Evolutionary conservation across 2,113 vertebrate species (phyloP), one percentile per base, ranked within the genome.

Genomic region (Galeopterus variegatus): DNA sequence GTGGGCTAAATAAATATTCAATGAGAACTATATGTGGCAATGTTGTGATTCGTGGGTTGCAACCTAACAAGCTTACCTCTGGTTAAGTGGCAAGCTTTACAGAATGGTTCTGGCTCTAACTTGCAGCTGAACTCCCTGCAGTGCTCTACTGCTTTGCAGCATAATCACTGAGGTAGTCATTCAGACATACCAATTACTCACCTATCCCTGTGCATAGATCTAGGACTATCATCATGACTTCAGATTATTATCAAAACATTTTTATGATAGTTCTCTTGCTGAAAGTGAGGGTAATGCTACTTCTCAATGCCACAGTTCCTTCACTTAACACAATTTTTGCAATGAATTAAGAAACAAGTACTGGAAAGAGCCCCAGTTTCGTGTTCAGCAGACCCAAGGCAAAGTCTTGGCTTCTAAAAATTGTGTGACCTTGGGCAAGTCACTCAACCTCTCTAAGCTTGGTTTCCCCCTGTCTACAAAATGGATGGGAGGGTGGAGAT

Each of bases 341-440:
- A 91, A 23, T 5, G 73, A 84, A 15, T 36, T 50, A 60, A 84
- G 76, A 95, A 81, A 92, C 3, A 60, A 92, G 91, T 89, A 17
- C 17, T 50, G 23, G 52, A 50, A 77, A 87, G 70, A 54, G 24
- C 28, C 48, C 18, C 0, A 23, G 28, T 54, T 83, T 70, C 10
- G 79, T 75, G 60, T 64, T 80, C 26, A 84, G 31, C 88, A 90
- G 33, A 9, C 8, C 33, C 1, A 0, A 82, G 89, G 58, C n/a
- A 69, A 85, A 86, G 50, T 36, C 54, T n/a, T 41, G 60, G 15
- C 17, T 75, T 33, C 21, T 13, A 80, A 48, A 52, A 65, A 15
- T 1, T 11, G 13, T 60, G 69, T 88, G 81, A 90, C 15, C 17
- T 41, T 76, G 41, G 67, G 26, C 8, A 75, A 93, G 58, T 95